phyloP scores from a whole-genome alignment of 2,888 invertebrate species.

The Phengaris arion region DNA sequence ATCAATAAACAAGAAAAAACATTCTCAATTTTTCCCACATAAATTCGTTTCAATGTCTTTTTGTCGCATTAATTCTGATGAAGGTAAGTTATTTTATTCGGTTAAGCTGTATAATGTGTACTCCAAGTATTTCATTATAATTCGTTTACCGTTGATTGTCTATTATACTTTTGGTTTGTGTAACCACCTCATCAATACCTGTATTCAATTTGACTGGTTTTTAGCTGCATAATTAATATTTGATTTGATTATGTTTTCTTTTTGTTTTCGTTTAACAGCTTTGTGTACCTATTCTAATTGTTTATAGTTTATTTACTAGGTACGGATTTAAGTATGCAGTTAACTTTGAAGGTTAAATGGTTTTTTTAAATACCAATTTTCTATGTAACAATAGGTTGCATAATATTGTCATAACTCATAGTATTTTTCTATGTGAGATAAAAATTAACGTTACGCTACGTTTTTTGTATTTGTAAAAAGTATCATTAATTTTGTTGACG shows the following conservation, averaged over 20 bases:
- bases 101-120: slow-evolving; percentile 42
- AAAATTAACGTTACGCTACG: neutral
- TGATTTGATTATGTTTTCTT: slow-evolving; percentile 44
- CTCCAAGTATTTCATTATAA: slow-evolving; percentile 49
- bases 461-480: neutral
- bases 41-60: neutral
- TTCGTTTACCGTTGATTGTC: slow-evolving; percentile 47
- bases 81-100: slow-evolving; percentile 39
- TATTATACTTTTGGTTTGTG: slow-evolving; percentile 49
- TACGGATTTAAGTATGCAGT: too few relatives aligned
- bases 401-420: neutral
- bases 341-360: too few relatives aligned
- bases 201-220: slow-evolving; percentile 65
- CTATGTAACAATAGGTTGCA: neutral
- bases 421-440: neutral
- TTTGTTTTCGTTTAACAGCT: neutral
- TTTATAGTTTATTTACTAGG: neutral
- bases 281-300: neutral
- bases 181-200: slow-evolving; percentile 46
- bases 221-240: slow-evolving; percentile 59
- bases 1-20: too few relatives aligned
- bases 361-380: neutral
- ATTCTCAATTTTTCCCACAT: neutral
- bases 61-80: slow-evolving; percentile 41
- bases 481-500: slow-evolving; percentile 18